phyloP scores from a whole-genome alignment of 1,140 invertebrate species.

The Dysdera silvatica region DNA sequence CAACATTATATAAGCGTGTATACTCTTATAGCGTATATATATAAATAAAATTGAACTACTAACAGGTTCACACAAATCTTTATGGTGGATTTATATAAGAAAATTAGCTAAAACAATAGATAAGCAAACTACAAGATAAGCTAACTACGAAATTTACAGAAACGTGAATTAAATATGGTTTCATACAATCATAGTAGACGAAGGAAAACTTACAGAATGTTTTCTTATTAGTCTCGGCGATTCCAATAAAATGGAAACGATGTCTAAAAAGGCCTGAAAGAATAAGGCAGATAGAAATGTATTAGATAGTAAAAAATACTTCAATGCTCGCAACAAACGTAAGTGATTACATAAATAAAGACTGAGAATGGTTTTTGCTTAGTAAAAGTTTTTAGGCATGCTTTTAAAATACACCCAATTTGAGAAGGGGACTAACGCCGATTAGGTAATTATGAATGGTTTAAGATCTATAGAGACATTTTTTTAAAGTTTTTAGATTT shows the following conservation, averaged over 20 bases:
- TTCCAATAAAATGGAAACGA: constrained; percentile 14
- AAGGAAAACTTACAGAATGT: constrained; percentile 7
- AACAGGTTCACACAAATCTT: too few relatives aligned
- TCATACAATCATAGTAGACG: not conserved
- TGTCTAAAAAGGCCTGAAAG: constrained; percentile 23
- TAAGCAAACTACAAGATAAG: not conserved
- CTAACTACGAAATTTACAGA: not conserved
- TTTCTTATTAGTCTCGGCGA: constrained; percentile 20
- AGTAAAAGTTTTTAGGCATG: not conserved
- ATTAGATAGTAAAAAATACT: not conserved
- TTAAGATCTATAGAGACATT: not conserved
- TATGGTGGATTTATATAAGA: too few relatives aligned
- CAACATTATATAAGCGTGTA: too few relatives aligned
- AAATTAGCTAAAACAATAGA: not conserved
- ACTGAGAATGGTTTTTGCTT: not conserved
- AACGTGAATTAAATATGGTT: not conserved
- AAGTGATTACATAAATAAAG: not conserved
- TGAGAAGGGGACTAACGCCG: not conserved
- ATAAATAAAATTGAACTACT: too few relatives aligned
- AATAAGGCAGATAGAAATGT: too few relatives aligned
- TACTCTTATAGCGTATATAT: too few relatives aligned
- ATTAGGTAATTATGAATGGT: not conserved
- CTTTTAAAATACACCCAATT: not conserved
- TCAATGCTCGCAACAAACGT: not conserved
- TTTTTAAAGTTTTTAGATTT: too few relatives aligned